Evolutionary conservation across 2,888 invertebrate genomes (phyloP).

Genomic region (Zeuzera pyrina): DNA sequence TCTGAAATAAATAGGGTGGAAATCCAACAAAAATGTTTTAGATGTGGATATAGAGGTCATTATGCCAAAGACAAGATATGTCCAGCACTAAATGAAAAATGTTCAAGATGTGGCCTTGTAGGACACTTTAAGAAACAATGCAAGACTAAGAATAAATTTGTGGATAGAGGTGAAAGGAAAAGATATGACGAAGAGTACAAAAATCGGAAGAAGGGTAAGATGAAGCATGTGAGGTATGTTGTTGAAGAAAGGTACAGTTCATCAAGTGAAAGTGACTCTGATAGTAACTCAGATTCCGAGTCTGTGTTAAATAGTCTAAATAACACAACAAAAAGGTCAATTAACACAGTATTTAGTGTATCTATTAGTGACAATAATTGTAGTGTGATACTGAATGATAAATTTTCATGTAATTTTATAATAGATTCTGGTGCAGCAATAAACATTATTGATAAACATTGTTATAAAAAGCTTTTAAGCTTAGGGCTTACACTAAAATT

Average conservation of each 20-base stretch:
- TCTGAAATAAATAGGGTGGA: not conserved
- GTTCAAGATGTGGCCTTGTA: not conserved
- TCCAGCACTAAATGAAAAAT: not conserved
- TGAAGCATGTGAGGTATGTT: no score
- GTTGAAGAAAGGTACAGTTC: not conserved
- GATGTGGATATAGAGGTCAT: not conserved
- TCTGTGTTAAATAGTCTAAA: no score
- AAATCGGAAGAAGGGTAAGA: not conserved
- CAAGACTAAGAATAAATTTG: no score
- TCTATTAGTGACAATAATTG: no score
- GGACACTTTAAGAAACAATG: not conserved
- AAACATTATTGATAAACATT: not conserved
- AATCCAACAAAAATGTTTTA: not conserved
- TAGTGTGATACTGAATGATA: no score
- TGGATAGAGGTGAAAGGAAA: no score
- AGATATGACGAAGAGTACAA: no score
- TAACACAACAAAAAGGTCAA: no score
- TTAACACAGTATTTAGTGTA: not conserved
- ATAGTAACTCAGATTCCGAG: no score
- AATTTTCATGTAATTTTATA: not conserved
- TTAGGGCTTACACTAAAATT: not conserved
- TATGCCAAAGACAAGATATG: not conserved
- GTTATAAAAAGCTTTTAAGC: not conserved
- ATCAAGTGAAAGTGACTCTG: not conserved
- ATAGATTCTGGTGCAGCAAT: not conserved